Percentiles rank a stretch among this genome's conserved stretches.
These are phyloP conservation scores for Parapristionchus giblindavisi DNA, from an alignment of 2,888 invertebrate genomes.

Conservation along the genomic window DNA sequence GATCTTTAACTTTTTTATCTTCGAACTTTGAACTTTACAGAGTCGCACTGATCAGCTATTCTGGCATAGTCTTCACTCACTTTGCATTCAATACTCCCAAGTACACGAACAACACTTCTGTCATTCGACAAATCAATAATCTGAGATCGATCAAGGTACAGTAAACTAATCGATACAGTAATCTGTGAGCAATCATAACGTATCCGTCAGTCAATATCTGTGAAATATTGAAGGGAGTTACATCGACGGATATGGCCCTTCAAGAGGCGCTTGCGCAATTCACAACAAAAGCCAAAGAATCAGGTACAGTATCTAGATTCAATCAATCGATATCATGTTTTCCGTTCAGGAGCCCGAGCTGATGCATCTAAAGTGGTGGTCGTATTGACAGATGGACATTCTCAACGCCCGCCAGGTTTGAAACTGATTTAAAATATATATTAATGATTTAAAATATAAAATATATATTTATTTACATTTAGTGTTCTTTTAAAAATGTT, in stretches of 20 bases:
- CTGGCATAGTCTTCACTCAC: constrained; percentile 61
- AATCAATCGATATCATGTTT: neutral
- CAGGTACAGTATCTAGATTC: constrained; percentile 33
- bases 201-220: too few species aligned
- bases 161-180: neutral
- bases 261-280: constrained; percentile 58
- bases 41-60: constrained; percentile 63
- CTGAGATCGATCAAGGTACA: constrained; percentile 60
- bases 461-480: too few species aligned
- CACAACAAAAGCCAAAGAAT: constrained; percentile 50
- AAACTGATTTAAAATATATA: neutral
- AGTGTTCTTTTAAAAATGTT: too few species aligned
- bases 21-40: constrained; percentile 41
- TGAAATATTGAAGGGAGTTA: too few species aligned
- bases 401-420: constrained; percentile 48
- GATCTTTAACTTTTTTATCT: neutral
- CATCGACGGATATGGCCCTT: constrained; percentile 61
- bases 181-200: too few species aligned
- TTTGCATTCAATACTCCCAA: constrained; percentile 63
- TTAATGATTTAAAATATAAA: constrained; percentile 1
- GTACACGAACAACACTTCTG: constrained; percentile 61
- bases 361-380: constrained; percentile 61
- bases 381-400: constrained; percentile 67
- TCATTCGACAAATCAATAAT: constrained; percentile 56
- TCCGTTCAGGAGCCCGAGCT: constrained; percentile 47